Percentiles rank a stretch among this genome's conserved stretches.
Conservation (phyloP, 2,797 vertebrate genomes). For the Morus bassanus region DNA sequence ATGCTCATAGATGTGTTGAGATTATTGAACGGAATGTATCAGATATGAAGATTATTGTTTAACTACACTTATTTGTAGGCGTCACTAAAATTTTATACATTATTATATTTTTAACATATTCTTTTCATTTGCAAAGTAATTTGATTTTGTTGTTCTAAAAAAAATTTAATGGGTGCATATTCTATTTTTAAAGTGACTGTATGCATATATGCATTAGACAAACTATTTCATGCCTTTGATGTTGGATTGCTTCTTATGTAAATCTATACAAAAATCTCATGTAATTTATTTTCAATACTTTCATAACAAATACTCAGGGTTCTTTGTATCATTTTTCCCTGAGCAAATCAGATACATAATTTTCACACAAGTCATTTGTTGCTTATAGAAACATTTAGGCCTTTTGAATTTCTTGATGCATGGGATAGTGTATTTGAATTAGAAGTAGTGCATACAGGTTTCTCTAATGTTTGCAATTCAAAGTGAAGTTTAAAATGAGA, state of each 20-base stretch:
- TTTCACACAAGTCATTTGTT: background rate
- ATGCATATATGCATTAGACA: background rate
- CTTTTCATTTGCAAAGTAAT: background rate
- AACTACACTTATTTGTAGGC: background rate
- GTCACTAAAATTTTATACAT: background rate
- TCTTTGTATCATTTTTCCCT: background rate
- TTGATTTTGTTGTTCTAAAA: background rate
- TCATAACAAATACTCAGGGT: background rate
- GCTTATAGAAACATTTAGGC: background rate
- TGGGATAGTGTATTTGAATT: background rate
- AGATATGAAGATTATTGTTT: background rate
- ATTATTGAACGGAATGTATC: background rate
- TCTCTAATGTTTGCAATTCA: background rate
- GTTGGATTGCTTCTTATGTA: background rate
- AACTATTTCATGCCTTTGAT: background rate
- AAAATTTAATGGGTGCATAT: background rate
- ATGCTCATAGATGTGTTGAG: background rate
- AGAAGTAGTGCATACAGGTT: background rate
- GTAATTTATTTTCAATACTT: slow-evolving; percentile 25
- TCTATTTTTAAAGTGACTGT: background rate
- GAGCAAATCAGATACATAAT: background rate
- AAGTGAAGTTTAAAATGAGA: background rate
- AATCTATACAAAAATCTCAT: background rate
- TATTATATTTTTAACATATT: background rate
- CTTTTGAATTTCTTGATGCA: background rate